Conservation (phyloP, 2,113 vertebrate genomes). For the Thamnophis sirtalis region DNA sequence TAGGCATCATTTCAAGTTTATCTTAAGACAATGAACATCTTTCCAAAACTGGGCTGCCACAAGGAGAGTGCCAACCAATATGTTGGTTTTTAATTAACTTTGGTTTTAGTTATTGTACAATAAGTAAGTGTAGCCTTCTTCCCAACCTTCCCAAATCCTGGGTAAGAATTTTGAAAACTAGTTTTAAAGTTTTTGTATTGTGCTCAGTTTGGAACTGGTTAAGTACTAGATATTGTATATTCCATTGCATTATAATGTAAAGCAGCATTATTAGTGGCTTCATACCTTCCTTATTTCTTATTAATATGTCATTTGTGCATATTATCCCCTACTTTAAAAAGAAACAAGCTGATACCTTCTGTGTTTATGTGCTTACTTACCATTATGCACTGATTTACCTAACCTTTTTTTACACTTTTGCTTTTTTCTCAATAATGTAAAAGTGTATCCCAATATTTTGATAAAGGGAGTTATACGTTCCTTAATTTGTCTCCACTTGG, state of each 20-base stretch:
- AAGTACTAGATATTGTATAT: not conserved
- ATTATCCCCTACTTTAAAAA: not conserved
- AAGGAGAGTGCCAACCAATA: not conserved
- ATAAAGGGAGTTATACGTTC: slow-evolving; percentile 51
- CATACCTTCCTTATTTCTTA: not conserved
- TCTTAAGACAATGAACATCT: not conserved
- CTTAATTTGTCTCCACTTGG: slow-evolving; percentile 82
- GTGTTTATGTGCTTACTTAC: not conserved
- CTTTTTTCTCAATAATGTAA: rapidly evolving
- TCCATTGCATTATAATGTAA: not conserved
- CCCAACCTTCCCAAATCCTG: not conserved
- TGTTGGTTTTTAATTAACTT: not conserved
- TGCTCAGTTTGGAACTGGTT: not conserved
- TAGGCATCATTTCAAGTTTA: not conserved
- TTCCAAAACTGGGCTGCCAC: not conserved
- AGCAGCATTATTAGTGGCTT: not conserved
- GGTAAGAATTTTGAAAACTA: not conserved
- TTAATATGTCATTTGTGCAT: not conserved
- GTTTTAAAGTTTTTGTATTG: not conserved
- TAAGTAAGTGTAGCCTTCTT: not conserved
- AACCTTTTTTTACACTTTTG: not conserved
- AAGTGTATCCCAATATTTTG: not conserved
- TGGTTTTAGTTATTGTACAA: not conserved
- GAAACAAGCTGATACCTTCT: not conserved
- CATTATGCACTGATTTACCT: not conserved